phyloP scores from a whole-genome alignment of 2,797 vertebrate species.

The Sebastes trivittatus region DNA sequence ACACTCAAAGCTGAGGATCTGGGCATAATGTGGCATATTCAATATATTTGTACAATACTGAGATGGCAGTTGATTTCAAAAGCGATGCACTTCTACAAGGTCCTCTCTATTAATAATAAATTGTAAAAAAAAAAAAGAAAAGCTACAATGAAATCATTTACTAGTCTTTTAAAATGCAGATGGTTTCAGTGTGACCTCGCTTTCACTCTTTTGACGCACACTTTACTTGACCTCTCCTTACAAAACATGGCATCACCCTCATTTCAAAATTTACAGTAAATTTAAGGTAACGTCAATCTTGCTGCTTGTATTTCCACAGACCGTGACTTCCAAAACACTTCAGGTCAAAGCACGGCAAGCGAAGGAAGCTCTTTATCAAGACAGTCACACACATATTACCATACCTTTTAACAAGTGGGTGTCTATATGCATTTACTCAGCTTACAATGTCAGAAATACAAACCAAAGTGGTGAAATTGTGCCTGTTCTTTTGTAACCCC shows the following conservation, averaged over 20 bases:
- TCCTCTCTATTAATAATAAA: background rate
- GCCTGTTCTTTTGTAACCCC: background rate
- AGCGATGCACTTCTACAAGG: background rate
- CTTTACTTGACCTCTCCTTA: background rate
- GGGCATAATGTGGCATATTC: background rate
- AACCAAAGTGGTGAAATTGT: conserved; percentile 13
- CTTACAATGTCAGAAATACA: conserved; percentile 19
- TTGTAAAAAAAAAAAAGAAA: background rate
- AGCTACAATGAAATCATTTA: background rate
- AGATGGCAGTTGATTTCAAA: background rate
- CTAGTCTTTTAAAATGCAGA: background rate
- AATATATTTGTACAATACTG: background rate
- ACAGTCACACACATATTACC: background rate
- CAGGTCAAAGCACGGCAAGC: background rate
- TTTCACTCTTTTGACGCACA: background rate
- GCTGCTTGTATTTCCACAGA: background rate
- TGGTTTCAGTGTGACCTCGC: background rate
- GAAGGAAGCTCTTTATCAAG: background rate
- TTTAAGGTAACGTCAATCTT: background rate
- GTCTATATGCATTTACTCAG: conserved; percentile 9
- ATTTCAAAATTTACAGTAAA: background rate
- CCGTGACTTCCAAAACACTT: background rate
- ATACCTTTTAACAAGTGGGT: conserved; percentile 12
- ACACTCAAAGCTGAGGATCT: background rate
- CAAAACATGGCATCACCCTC: background rate